Percentiles rank a stretch among this genome's conserved stretches.
Evolutionary conservation across 2,888 invertebrate species (phyloP).

Genomic region (Endotricha flammealis): DNA sequence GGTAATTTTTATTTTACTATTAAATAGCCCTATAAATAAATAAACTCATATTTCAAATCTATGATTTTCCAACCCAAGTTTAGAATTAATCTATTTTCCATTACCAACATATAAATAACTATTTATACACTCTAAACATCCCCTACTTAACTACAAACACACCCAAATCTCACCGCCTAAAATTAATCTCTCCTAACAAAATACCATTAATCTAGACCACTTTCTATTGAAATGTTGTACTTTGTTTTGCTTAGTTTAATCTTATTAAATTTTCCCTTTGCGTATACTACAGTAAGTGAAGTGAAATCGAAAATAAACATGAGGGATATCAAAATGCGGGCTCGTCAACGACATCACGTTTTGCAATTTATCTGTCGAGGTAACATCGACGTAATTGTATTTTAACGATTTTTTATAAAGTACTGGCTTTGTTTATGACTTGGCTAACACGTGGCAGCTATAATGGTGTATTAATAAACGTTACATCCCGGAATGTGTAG

Average conservation of each 20-base stretch:
- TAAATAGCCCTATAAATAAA: no score
- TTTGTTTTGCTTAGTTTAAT: conserved; percentile 30
- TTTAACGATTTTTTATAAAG: no score
- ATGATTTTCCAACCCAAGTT: no score
- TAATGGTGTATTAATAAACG: no score
- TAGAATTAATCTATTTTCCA: no score
- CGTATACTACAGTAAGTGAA: conserved; percentile 35
- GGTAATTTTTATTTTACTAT: no score
- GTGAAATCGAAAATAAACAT: conserved; percentile 63
- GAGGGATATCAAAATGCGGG: conserved; percentile 51
- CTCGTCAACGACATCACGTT: conserved; percentile 14
- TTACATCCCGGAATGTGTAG: no score
- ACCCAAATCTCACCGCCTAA: not conserved
- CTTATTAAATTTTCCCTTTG: conserved; percentile 34
- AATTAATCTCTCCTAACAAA: conserved; percentile 5
- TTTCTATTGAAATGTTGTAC: conserved; percentile 2
- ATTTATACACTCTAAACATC: not conserved
- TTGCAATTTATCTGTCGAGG: conserved; percentile 2
- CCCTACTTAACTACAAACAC: not conserved
- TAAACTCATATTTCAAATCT: no score
- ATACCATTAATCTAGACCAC: conserved; percentile 1
- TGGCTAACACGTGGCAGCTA: no score
- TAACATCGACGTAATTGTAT: no score
- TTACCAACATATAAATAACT: no score
- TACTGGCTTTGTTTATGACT: no score